Evolutionary conservation across 1,140 invertebrate species (phyloP).

Genomic region (Liolophura sinensis): DNA sequence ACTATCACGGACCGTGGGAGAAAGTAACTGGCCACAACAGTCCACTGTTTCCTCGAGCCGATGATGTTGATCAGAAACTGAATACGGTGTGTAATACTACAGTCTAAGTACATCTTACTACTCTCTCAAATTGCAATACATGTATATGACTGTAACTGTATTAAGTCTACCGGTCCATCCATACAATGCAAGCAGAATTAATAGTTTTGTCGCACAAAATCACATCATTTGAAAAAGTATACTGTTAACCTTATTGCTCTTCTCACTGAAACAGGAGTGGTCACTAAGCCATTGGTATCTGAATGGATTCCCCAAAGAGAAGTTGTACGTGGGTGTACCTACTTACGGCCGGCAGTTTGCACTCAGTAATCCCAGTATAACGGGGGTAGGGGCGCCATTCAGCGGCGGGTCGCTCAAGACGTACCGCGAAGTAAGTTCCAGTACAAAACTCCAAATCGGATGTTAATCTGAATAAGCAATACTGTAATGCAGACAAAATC

Average conservation of each 20-base stretch:
- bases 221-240: no score
- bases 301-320: slow-evolving; percentile 75
- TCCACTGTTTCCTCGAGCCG: slow-evolving; percentile 38
- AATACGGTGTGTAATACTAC: slow-evolving; percentile 3
- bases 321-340: slow-evolving; percentile 82
- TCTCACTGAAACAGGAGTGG: slow-evolving; percentile 24
- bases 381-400: slow-evolving; percentile 84
- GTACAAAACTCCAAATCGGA: no score
- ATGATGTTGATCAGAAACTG: slow-evolving; percentile 17
- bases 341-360: slow-evolving; percentile 88
- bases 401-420: slow-evolving; percentile 61
- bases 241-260: background rate
- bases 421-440: no score
- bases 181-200: no score
- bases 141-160: no score
- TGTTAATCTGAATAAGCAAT: no score
- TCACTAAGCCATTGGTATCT: slow-evolving; percentile 67
- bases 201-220: no score
- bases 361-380: slow-evolving; percentile 72
- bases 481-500: no score
- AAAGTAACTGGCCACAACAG: slow-evolving; percentile 71
- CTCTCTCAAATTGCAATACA: no score
- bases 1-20: slow-evolving; percentile 94
- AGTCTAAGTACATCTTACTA: no score
- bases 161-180: no score